Conservation (phyloP, 2,888 invertebrate genomes). For the Hemaris fuciformis region DNA sequence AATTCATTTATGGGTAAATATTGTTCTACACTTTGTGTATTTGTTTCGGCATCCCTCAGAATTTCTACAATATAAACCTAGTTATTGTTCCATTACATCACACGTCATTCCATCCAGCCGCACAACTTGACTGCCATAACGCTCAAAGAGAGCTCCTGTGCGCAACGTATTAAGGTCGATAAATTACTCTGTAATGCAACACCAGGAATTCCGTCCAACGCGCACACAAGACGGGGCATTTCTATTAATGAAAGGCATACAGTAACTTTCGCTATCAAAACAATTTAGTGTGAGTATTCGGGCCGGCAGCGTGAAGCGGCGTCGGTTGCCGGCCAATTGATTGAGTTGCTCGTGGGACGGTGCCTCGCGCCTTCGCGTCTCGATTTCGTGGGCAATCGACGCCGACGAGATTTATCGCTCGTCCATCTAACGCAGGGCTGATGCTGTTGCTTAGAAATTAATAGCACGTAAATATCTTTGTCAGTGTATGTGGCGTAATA, state of each 20-base stretch:
- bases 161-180: neutral
- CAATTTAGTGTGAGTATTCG: conserved; percentile 1
- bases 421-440: conserved; percentile 18
- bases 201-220: conserved; percentile 8
- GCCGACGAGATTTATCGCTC: conserved; percentile 26
- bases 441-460: no score
- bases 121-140: neutral
- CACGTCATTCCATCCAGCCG: neutral
- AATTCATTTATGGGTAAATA: no score
- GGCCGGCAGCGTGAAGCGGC: conserved; percentile 30
- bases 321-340: conserved; percentile 41
- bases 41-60: no score
- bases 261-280: conserved; percentile 11
- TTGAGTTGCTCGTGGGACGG: conserved; percentile 43
- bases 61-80: no score
- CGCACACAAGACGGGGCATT: neutral
- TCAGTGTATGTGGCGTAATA: no score
- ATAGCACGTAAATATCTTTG: no score
- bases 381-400: conserved; percentile 23
- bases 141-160: neutral
- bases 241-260: conserved; percentile 12
- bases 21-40: no score
- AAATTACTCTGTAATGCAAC: conserved; percentile 8
- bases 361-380: conserved; percentile 28
- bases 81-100: no score